A percentile compares a stretch with the other conserved stretches of the same genome.
These are phyloP conservation scores for Pedetes capensis DNA, from an alignment of 2,113 vertebrate genomes.

Conservation along the genomic window DNA sequence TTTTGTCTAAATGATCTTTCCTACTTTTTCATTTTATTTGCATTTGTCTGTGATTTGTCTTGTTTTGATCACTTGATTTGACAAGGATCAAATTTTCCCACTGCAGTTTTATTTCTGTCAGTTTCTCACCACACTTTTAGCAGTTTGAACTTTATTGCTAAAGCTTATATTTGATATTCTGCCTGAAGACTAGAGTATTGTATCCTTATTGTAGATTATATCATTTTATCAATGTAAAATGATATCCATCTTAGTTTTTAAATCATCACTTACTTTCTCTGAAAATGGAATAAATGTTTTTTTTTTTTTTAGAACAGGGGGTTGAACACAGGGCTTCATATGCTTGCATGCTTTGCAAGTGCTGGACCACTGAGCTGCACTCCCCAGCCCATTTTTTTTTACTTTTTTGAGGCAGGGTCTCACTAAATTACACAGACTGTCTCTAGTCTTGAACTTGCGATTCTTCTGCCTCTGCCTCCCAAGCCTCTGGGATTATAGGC, in stretches of 20 bases:
- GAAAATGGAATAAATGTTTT: not conserved
- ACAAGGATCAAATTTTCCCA: not conserved
- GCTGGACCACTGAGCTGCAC: too few species aligned
- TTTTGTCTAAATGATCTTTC: slow-evolving; percentile 13
- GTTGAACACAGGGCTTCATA: too few species aligned
- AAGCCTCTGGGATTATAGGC: too few species aligned
- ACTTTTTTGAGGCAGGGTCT: too few species aligned
- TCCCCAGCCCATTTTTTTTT: too few species aligned
- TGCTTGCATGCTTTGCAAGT: too few species aligned
- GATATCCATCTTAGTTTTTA: not conserved
- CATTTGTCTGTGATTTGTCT: not conserved
- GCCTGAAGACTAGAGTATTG: not conserved
- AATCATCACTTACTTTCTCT: not conserved
- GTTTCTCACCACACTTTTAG: not conserved
- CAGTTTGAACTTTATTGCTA: not conserved
- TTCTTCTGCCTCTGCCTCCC: too few species aligned
- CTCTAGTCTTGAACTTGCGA: too few species aligned
- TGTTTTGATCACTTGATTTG: not conserved
- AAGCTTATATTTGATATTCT: not conserved
- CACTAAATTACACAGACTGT: too few species aligned
- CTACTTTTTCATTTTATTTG: not conserved
- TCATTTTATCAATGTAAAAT: not conserved
- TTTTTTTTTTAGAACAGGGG: too few species aligned
- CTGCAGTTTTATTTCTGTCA: not conserved
- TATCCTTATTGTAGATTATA: not conserved